Base-by-base conservation (phyloP, 2,113 vertebrate genomes). In the Riparia riparia region DNA sequence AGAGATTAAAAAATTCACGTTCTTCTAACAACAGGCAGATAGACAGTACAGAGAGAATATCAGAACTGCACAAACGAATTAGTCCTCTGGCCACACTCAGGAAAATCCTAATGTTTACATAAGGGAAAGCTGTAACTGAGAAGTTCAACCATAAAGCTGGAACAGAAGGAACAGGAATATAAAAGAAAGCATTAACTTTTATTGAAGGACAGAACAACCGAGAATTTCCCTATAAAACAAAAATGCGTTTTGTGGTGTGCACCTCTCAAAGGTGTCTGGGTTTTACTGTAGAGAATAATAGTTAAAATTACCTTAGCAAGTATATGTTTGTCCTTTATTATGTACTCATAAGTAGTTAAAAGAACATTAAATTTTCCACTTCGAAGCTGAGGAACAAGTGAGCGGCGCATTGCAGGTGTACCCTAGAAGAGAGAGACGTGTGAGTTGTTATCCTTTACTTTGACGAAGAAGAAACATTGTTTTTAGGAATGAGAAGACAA, bases 301-400 rank as follows among this genome's bases (percentile, higher is more conserved):
- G 58, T 39, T 37, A 86, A 86, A 84, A 91, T 92, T 98, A 99
- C 99, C 99, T 99, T 99, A 94, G 99, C 99, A 90, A 99, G 99
- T 85, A 99, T 99, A 78, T 99, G 99, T 95, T 99, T 99, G 98
- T 99, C 99, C 97, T 99, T 99, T 97, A 99, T 99, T 96, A 99
- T 99, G 96, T 99, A 99, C 94, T 99, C 99, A 0, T 99, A 99
- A 44, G 99, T 99, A 58, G 99, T 99, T 96, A 99, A 93, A 88
- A 99, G 98, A 74, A 99, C 99, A 34, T 99, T 99, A 91, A 99
- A 99, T 97, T 99, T 99, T 86, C 99, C 99, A 77, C 98, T 99
- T 83, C 99, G 98, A 47, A 99, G 98, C 95, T 99, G 99, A 72
- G 99, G 99, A 76, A 99, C 99, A 0, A 99, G 98, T 10, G 99